Conservation (phyloP, 2,888 invertebrate genomes). For the Ectemnius lituratus region DNA sequence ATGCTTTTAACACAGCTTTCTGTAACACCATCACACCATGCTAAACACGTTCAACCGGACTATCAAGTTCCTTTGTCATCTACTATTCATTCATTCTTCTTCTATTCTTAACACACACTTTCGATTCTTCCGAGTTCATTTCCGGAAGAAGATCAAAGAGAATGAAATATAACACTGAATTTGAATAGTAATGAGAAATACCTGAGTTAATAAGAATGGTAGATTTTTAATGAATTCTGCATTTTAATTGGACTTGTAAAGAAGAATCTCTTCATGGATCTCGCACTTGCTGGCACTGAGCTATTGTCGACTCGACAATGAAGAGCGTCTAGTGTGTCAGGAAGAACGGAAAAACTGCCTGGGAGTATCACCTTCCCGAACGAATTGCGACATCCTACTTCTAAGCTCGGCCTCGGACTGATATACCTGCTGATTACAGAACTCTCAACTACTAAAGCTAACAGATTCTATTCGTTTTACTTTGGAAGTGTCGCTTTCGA, state of each 20-base stretch:
- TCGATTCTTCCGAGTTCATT: neutral
- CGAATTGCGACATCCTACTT: constrained; percentile 57
- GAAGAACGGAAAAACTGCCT: constrained; percentile 37
- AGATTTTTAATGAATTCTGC: too few relatives aligned
- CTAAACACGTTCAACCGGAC: constrained; percentile 60
- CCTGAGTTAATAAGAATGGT: too few relatives aligned
- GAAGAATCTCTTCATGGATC: constrained; percentile 26
- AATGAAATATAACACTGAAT: too few relatives aligned
- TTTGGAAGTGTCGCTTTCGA: too few relatives aligned
- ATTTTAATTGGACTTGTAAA: neutral
- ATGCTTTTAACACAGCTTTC: constrained; percentile 34
- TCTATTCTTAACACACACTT: neutral
- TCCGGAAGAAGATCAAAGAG: too few relatives aligned
- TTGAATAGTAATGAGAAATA: too few relatives aligned
- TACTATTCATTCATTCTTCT: constrained; percentile 22
- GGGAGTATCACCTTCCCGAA: constrained; percentile 59
- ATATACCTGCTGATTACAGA: constrained; percentile 63
- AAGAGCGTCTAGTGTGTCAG: constrained; percentile 48
- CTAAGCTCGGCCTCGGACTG: constrained; percentile 64
- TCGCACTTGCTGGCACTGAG: constrained; percentile 36
- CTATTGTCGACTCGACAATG: constrained; percentile 53
- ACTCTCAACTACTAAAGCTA: constrained; percentile 30
- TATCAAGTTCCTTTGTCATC: constrained; percentile 60
- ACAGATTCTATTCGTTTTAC: too few relatives aligned
- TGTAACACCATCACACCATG: constrained; percentile 55